Percentiles rank a stretch among this genome's conserved stretches.
Evolutionary conservation across 2,888 invertebrate species (phyloP).

Genomic region (Synergus laeviventris): DNA sequence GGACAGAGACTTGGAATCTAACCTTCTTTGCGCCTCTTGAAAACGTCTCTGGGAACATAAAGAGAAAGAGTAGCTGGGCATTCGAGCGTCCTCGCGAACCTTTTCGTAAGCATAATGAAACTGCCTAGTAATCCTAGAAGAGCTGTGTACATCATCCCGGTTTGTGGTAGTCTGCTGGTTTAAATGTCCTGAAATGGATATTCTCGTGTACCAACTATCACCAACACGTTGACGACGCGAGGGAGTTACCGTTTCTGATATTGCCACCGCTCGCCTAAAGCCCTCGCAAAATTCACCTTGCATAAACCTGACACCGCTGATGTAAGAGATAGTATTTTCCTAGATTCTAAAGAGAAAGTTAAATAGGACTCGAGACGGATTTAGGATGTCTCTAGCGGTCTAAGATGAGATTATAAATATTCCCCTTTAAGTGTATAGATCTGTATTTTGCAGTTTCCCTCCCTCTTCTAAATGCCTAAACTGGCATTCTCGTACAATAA

Average conservation of each 20-base stretch:
- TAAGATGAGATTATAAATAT: not conserved
- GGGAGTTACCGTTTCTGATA: constrained; percentile 67
- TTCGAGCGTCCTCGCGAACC: constrained; percentile 40
- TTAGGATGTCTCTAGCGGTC: not conserved
- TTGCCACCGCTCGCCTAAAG: constrained; percentile 59
- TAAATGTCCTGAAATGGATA: constrained; percentile 72
- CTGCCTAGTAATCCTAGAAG: constrained; percentile 70
- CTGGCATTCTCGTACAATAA: too few species aligned
- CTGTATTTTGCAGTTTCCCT: too few species aligned
- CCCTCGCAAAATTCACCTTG: constrained; percentile 60
- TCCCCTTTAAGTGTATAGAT: too few species aligned
- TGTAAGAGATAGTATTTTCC: constrained; percentile 57
- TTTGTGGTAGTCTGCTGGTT: constrained; percentile 63
- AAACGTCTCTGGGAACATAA: constrained; percentile 11
- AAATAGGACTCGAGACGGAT: not conserved
- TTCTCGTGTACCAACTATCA: constrained; percentile 56
- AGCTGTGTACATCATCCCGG: constrained; percentile 60
- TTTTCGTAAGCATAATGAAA: constrained; percentile 66
- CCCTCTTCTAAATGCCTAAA: too few species aligned
- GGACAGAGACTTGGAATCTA: constrained; percentile 22
- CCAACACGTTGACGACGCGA: constrained; percentile 59
- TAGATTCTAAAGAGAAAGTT: constrained; percentile 41
- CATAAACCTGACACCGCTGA: constrained; percentile 58
- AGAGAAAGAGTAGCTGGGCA: constrained; percentile 36
- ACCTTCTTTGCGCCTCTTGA: constrained; percentile 26